Evolutionary conservation across 2,113 vertebrate genomes (phyloP).

Genomic region (Parus major): DNA sequence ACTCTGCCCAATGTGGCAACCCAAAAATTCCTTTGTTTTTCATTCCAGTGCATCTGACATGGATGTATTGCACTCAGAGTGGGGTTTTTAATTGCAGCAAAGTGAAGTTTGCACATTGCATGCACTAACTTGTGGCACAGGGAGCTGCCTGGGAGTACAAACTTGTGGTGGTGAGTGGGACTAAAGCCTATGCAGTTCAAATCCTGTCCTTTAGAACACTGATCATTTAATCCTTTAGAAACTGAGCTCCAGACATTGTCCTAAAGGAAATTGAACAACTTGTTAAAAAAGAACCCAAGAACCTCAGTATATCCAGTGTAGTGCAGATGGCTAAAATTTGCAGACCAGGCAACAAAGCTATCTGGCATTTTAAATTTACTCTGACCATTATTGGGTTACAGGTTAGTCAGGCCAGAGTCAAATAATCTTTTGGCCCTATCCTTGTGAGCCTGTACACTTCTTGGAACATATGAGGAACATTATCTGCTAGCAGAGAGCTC

Average conservation of each 20-base stretch:
- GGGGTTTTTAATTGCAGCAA: neutral
- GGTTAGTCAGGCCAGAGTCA: neutral
- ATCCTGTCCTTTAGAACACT: neutral
- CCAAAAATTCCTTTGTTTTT: neutral
- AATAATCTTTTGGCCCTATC: neutral
- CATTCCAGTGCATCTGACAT: neutral
- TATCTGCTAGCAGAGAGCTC: neutral
- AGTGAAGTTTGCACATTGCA: neutral
- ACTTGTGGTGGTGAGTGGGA: neutral
- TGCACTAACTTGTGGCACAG: neutral
- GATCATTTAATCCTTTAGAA: neutral
- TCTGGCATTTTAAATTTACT: neutral
- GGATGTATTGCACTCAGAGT: neutral
- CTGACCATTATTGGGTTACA: neutral
- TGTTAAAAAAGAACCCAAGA: neutral
- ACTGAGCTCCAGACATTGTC: neutral
- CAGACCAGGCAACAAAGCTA: neutral
- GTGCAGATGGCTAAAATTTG: neutral
- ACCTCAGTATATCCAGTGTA: neutral
- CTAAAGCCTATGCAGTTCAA: neutral
- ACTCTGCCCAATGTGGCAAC: fast-evolving
- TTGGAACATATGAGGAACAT: neutral
- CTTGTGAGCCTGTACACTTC: neutral
- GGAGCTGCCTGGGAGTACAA: neutral
- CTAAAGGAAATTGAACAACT: neutral